Evolutionary conservation across 2,888 invertebrate genomes (phyloP), one percentile per base, ranked within the genome.

Genomic region (Thelaira solivaga): DNA sequence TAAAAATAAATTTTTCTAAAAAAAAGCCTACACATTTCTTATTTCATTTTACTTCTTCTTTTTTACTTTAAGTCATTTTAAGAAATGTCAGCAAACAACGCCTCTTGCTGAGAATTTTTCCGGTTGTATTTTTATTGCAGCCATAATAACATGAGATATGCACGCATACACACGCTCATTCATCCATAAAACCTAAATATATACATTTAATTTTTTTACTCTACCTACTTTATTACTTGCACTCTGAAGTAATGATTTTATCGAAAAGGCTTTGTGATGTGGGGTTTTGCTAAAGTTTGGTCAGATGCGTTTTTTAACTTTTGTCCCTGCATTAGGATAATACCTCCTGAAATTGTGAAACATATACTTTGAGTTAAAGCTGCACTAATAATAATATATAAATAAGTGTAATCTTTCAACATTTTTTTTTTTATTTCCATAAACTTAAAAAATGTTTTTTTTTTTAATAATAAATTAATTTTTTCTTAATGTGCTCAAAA

Each of bases 81-180:
- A 65, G 59, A 65, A 59, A 71, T 57, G 34, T 18, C 47, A 69
- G 34, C 36, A 59, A 39, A 53, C 67, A 59, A 61, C 74, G 71
- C 62, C 76, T 68, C 79, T 69, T 78, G 65, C 69, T 53, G 55
- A 74, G 78, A 78, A 75, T 61, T 65, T 71, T 71, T 78, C 78
- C 78, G 69, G 75, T 74, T 75, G 75, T 75, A 78, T 75, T 75
- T 75, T 53, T 61, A 57, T n/a, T 64, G 36, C 64, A 47, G 10
- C n/a, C 45, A 34, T n/a, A n/a, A n/a, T n/a, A n/a, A 41, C 49
- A 57, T 24, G 26, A 20, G 24, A 36, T 7, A n/a, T n/a, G 20
- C 57, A 29, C 11, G 29, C 39, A 39, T n/a, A 39, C 16, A n/a
- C 34, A n/a, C 0, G n/a, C 11, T 10, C 49, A 45, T 41, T 31